phyloP scores from a whole-genome alignment of 2,797 vertebrate genomes.

The Catostomus latipinnis region DNA sequence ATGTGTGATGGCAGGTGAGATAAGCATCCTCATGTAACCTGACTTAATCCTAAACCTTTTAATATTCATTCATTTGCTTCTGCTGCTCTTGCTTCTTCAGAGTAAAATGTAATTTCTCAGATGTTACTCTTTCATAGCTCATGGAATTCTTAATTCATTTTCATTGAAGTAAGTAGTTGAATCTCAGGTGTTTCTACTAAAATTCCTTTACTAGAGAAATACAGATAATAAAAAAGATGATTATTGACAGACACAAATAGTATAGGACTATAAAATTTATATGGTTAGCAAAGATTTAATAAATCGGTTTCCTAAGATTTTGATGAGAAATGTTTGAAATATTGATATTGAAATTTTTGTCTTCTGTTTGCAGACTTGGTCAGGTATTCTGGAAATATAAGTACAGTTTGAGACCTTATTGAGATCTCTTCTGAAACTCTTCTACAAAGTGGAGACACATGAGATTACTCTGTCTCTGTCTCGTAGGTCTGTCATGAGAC shows the following conservation, averaged over 20 bases:
- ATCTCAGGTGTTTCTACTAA: not conserved
- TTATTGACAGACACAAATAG: not conserved
- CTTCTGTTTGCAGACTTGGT: not conserved
- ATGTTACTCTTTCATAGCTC: not conserved
- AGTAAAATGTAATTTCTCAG: no score
- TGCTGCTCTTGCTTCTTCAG: not conserved
- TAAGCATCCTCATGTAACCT: not conserved
- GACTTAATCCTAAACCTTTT: conserved; percentile 4
- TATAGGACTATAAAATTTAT: not conserved
- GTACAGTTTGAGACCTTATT: not conserved
- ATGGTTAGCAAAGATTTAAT: not conserved
- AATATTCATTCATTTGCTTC: not conserved
- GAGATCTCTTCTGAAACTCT: not conserved
- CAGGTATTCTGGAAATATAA: not conserved
- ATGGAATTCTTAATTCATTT: no score
- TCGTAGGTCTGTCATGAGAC: no score
- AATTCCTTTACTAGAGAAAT: not conserved
- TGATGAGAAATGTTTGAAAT: not conserved
- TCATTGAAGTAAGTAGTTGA: no score
- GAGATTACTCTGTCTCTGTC: not conserved
- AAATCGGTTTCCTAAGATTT: not conserved
- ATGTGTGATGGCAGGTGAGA: not conserved
- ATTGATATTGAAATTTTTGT: no score
- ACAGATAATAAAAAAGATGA: not conserved
- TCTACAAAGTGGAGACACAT: not conserved